Evolutionary conservation across 2,888 invertebrate genomes (phyloP).

Genomic region (Lasioglossum malachurum): DNA sequence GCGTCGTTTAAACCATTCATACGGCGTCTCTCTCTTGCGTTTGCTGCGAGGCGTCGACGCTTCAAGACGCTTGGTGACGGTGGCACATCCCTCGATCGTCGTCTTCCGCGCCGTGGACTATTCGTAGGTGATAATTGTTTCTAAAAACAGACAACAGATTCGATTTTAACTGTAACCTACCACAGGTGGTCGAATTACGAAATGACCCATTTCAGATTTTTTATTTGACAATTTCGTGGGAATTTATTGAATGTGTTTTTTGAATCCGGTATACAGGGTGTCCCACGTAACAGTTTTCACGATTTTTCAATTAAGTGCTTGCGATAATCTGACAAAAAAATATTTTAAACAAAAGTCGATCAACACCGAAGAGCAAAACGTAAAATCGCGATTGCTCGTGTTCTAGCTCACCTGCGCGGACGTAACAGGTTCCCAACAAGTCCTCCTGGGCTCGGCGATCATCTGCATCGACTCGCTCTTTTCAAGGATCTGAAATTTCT

Average conservation of each 20-base stretch:
- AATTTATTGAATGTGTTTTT: no score
- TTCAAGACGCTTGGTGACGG: constrained; percentile 87
- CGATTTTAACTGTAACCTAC: no score
- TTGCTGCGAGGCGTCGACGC: constrained; percentile 89
- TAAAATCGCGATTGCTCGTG: neutral
- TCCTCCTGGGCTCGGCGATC: constrained; percentile 68
- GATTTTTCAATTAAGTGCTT: no score
- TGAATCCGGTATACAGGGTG: no score
- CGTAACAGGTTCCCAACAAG: constrained; percentile 78
- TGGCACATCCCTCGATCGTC: constrained; percentile 83
- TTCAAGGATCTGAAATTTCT: constrained; percentile 74
- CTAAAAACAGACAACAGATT: constrained; percentile 28
- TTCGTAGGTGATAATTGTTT: constrained; percentile 75
- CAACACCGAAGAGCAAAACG: neutral
- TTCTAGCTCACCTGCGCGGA: constrained; percentile 72
- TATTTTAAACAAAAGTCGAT: no score
- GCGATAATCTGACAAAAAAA: no score
- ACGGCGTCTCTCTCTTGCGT: constrained; percentile 90
- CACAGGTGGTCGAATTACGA: no score
- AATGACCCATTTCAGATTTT: no score
- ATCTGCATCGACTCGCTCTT: constrained; percentile 58
- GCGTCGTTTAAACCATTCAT: constrained; percentile 93
- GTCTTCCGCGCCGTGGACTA: constrained; percentile 80
- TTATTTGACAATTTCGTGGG: no score
- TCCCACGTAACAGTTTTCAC: no score